Evolutionary conservation across 2,888 invertebrate genomes (phyloP), one percentile per base, ranked within the genome.

Genomic region (Anthoptus insignis): DNA sequence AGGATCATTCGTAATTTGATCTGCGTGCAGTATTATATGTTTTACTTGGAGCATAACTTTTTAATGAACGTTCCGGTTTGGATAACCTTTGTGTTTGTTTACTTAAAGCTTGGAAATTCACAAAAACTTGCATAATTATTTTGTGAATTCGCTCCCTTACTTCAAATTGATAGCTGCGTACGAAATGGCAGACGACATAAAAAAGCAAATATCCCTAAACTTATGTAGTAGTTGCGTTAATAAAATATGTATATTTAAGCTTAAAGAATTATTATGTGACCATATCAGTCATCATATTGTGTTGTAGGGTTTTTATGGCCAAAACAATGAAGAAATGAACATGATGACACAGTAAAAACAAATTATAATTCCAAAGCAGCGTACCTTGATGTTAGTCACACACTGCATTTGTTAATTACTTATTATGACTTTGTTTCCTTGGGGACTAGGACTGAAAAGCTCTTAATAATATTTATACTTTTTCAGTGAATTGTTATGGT

Each of bases 341-440:
- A n/a, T n/a, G n/a, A n/a, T n/a, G n/a, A n/a, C n/a, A n/a, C n/a
- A n/a, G n/a, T n/a, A n/a, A n/a, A n/a, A n/a, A n/a, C n/a, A n/a
- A n/a, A n/a, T n/a, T n/a, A n/a, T n/a, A n/a, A n/a, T n/a, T n/a
- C n/a, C n/a, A n/a, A n/a, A n/a, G n/a, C n/a, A n/a, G n/a, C n/a
- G n/a, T n/a, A n/a, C n/a, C 27, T 39, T 34, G 56, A 19, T 1
- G 19, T 34, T 39, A 49, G 56, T 50, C 59, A 39, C 59, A 59
- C 56, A 64, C 39, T 50, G 64, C 57, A 50, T 64, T 57, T 57
- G 57, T 57, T 50, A 64, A 64, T 64, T 57, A 64, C 50, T 64
- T 64, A 64, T 57, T 64, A 57, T 32, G 57, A 49, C 64, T 64
- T 64, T 64, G 78, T 80, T 72, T 78, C 34, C 53, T 27, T 34